Evolutionary conservation across 2,888 invertebrate species (phyloP).

Genomic region (Uloborus plumipes): DNA sequence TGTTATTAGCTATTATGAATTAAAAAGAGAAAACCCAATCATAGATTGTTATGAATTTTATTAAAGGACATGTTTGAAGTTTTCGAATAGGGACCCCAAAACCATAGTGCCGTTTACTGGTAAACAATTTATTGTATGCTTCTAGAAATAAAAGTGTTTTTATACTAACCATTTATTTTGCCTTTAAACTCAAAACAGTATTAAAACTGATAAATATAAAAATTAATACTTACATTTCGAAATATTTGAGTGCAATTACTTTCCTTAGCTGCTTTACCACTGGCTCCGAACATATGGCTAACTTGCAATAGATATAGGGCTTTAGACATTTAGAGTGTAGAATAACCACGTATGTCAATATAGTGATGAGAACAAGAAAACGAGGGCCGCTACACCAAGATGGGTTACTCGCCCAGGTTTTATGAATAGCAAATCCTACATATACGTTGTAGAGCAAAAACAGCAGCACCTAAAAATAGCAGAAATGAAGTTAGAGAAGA

Average conservation of each 20-base stretch:
- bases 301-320: constrained; percentile 17
- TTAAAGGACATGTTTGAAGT: too few relatives aligned
- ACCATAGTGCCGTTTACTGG: too few relatives aligned
- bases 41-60: too few relatives aligned
- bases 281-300: background rate
- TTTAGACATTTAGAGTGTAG: constrained; percentile 34
- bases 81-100: too few relatives aligned
- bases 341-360: constrained; percentile 74
- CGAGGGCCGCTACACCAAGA: constrained; percentile 80
- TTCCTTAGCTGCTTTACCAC: background rate
- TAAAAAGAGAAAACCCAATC: too few relatives aligned
- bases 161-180: too few relatives aligned
- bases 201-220: too few relatives aligned
- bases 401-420: constrained; percentile 27
- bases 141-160: too few relatives aligned
- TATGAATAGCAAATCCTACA: constrained; percentile 35
- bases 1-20: too few relatives aligned
- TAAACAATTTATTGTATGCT: too few relatives aligned
- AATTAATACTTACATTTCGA: background rate
- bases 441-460: constrained; percentile 44
- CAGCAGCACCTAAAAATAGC: background rate
- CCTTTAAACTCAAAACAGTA: too few relatives aligned
- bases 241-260: background rate
- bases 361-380: constrained; percentile 78
- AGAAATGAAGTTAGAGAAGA: background rate